These are phyloP conservation scores for Fistularia commersonii DNA, from an alignment of 2,797 vertebrate genomes.

Conservation along the genomic window DNA sequence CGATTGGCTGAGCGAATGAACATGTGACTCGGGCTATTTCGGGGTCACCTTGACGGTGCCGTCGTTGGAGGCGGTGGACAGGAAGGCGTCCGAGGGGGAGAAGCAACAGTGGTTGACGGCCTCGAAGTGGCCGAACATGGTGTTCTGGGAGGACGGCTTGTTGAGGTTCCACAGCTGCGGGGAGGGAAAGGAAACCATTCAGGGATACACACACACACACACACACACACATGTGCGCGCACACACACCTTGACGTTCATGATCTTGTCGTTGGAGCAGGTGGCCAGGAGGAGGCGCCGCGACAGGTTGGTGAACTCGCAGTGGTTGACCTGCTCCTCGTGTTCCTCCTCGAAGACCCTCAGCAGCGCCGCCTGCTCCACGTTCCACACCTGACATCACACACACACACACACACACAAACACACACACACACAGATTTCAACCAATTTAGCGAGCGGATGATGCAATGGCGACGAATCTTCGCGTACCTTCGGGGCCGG, in stretches of 20 bases:
- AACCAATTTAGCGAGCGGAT: too few relatives aligned
- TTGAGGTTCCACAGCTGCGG: constrained; percentile 89
- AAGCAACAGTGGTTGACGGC: constrained; percentile 93
- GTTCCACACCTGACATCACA: constrained; percentile 82
- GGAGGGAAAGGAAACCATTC: not conserved
- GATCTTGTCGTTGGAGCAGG: constrained; percentile 84
- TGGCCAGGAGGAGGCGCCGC: constrained; percentile 81
- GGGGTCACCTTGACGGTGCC: constrained; percentile 87
- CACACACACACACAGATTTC: not conserved
- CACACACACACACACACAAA: constrained; percentile 2
- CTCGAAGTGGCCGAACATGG: constrained; percentile 86
- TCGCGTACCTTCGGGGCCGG: too few relatives aligned
- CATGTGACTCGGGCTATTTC: not conserved
- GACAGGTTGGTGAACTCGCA: constrained; percentile 86
- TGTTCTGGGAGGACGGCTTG: constrained; percentile 85
- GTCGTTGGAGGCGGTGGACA: constrained; percentile 91
- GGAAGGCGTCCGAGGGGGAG: constrained; percentile 84
- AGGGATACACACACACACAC: not conserved
- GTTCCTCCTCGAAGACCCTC: constrained; percentile 81
- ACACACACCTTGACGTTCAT: constrained; percentile 85
- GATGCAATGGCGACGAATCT: too few relatives aligned
- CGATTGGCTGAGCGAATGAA: too few relatives aligned
- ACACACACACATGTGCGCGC: not conserved
- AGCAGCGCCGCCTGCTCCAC: constrained; percentile 74
- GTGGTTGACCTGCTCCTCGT: constrained; percentile 89